Evolutionary conservation across 1,140 invertebrate species (phyloP).

Genomic region (Zaprionus ghesquierei): DNA sequence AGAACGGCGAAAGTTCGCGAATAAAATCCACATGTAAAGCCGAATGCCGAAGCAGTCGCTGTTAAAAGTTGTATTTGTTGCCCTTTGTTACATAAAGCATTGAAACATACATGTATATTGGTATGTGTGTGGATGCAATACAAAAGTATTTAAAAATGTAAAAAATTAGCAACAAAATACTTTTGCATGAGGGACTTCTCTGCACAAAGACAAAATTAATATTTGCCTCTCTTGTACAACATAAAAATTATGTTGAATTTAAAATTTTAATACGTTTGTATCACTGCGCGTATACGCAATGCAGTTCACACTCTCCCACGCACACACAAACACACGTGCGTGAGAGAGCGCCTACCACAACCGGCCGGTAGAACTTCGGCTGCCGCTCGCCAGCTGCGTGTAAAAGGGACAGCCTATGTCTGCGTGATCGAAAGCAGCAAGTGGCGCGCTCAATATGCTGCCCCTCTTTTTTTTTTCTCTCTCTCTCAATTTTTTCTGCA

Average conservation of each 20-base stretch:
- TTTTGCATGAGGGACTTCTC: background rate
- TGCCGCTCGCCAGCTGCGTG: conserved; percentile 16
- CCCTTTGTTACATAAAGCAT: background rate
- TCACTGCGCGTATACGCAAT: conserved; percentile 51
- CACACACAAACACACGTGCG: conserved; percentile 13
- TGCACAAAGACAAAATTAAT: background rate
- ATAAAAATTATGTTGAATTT: background rate
- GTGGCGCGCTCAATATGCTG: background rate
- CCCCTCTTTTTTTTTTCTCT: background rate
- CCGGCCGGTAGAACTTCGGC: conserved; percentile 21
- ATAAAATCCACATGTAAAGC: background rate
- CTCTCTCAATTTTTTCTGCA: conserved; percentile 33
- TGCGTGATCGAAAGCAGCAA: background rate
- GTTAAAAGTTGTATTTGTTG: background rate
- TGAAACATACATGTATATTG: too few relatives aligned
- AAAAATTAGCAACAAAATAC: background rate
- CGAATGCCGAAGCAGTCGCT: background rate
- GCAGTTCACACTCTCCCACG: background rate
- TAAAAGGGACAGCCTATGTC: background rate
- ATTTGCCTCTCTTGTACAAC: background rate
- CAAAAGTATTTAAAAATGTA: too few relatives aligned
- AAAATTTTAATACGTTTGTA: background rate
- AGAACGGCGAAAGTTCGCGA: conserved; percentile 47
- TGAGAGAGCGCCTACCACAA: conserved; percentile 4
- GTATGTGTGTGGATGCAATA: too few relatives aligned